These are phyloP conservation scores for Eurytoma californica DNA, from an alignment of 2,888 invertebrate genomes.

Conservation along the genomic window DNA sequence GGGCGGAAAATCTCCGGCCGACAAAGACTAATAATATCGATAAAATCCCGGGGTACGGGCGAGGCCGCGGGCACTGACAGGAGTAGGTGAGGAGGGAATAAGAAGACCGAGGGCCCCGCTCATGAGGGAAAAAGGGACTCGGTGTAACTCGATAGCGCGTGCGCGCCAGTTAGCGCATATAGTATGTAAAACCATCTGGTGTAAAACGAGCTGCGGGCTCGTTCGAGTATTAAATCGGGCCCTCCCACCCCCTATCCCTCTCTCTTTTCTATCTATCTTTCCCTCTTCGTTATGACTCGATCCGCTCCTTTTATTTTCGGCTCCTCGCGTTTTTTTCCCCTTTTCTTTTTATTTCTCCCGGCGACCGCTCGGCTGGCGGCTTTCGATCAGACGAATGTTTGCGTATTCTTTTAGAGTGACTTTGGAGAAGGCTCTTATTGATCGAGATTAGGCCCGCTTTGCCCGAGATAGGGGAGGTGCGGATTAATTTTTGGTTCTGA, in stretches of 20 bases:
- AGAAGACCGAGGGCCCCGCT: neutral
- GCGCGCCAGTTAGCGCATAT: conserved; percentile 17
- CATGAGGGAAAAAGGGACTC: conserved; percentile 22
- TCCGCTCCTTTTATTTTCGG: conserved; percentile 4
- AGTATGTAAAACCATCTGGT: conserved; percentile 73
- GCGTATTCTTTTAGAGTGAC: conserved; percentile 27
- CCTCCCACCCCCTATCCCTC: conserved; percentile 34
- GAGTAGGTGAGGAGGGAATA: conserved; percentile 16
- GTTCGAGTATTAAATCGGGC: conserved; percentile 74
- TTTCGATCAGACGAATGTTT: conserved; percentile 37
- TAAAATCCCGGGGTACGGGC: conserved; percentile 64
- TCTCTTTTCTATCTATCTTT: conserved; percentile 36
- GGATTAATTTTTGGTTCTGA: conserved; percentile 28
- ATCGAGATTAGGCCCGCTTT: conserved; percentile 7
- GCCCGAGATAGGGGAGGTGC: conserved; percentile 26
- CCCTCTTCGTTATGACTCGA: conserved; percentile 9
- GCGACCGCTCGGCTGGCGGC: conserved; percentile 11
- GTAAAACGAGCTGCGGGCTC: conserved; percentile 74
- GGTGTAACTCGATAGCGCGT: conserved; percentile 72
- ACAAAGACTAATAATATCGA: conserved; percentile 67
- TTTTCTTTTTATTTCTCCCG: conserved; percentile 7
- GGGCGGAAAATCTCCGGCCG: conserved; percentile 47
- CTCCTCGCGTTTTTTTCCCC: neutral
- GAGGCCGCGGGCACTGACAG: conserved; percentile 8
- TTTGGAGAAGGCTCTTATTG: conserved; percentile 4